A percentile compares a stretch with the other conserved stretches of the same genome.
phyloP scores from a whole-genome alignment of 2,113 vertebrate species.

The Archocentrus centrarchus region DNA sequence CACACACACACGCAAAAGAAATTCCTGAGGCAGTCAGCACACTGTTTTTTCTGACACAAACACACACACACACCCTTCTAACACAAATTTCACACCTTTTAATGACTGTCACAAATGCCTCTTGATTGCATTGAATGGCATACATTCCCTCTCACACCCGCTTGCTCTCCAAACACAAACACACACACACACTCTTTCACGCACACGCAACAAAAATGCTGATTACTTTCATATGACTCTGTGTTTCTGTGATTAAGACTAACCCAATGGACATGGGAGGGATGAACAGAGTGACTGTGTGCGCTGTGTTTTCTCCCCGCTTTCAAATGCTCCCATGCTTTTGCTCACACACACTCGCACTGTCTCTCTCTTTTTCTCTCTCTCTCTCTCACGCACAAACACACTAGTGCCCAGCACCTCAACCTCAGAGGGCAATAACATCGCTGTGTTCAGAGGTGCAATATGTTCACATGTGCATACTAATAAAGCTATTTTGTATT shows the following conservation, averaged over 20 bases:
- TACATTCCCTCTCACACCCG: constrained; percentile 24
- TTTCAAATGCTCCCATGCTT: constrained; percentile 24
- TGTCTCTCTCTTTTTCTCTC: neutral
- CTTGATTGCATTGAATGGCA: constrained; percentile 61
- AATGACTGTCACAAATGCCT: constrained; percentile 72
- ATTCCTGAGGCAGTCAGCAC: constrained; percentile 12
- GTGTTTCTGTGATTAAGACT: constrained; percentile 66
- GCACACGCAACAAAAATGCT: constrained; percentile 48
- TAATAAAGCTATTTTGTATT: constrained; percentile 74
- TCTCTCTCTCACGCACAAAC: neutral
- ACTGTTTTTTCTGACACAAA: constrained; percentile 19
- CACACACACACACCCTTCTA: constrained; percentile 14
- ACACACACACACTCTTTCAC: neutral
- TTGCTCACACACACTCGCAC: constrained; percentile 18
- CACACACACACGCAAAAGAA: constrained; percentile 8
- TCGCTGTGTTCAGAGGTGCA: constrained; percentile 58
- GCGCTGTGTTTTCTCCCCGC: constrained; percentile 28
- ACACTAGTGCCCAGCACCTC: constrained; percentile 61
- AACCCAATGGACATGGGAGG: constrained; percentile 55
- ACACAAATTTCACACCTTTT: constrained; percentile 62
- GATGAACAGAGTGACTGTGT: constrained; percentile 53
- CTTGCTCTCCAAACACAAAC: neutral
- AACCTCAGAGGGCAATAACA: constrained; percentile 46
- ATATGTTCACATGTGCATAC: constrained; percentile 72
- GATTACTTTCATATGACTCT: constrained; percentile 72